Percentiles rank a stretch among this genome's conserved stretches.
Evolutionary conservation across 2,888 invertebrate genomes (phyloP).

Genomic region (Tetranychus truncatus): DNA sequence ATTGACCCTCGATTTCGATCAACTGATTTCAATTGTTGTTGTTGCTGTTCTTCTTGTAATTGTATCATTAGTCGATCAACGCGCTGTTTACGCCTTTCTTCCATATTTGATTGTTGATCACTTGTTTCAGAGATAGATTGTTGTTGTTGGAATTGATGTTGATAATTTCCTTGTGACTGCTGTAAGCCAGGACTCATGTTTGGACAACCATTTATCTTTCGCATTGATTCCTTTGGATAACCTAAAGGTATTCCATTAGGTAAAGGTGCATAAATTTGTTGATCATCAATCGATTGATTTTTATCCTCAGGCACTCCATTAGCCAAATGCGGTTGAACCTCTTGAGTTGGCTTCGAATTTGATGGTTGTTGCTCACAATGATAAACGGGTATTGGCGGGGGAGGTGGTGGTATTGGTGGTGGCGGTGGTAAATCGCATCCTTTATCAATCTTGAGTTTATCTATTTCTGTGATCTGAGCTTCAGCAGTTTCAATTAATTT

Average conservation of each 20-base stretch:
- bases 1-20: not conserved
- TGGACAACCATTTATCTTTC: not conserved
- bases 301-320: constrained; percentile 4
- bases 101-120: not conserved
- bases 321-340: not conserved
- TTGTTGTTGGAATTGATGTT: constrained; percentile 21
- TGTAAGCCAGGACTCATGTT: not conserved
- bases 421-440: not conserved
- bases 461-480: constrained; percentile 18
- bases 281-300: not conserved
- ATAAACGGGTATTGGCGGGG: constrained; percentile 25
- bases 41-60: constrained; percentile 43
- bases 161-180: not conserved
- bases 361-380: constrained; percentile 8
- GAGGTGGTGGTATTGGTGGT: constrained; percentile 32
- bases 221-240: not conserved
- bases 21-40: constrained; percentile 11
- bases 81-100: constrained; percentile 49
- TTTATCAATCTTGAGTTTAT: constrained; percentile 12
- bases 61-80: constrained; percentile 70
- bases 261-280: not conserved
- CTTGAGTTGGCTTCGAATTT: constrained; percentile 9
- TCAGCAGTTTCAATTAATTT: constrained; percentile 20
- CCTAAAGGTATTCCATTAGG: not conserved
- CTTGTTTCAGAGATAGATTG: not conserved